Percentiles rank a stretch among this genome's conserved stretches.
Evolutionary conservation across 2,113 vertebrate species (phyloP).

Genomic region (Pica pica): DNA sequence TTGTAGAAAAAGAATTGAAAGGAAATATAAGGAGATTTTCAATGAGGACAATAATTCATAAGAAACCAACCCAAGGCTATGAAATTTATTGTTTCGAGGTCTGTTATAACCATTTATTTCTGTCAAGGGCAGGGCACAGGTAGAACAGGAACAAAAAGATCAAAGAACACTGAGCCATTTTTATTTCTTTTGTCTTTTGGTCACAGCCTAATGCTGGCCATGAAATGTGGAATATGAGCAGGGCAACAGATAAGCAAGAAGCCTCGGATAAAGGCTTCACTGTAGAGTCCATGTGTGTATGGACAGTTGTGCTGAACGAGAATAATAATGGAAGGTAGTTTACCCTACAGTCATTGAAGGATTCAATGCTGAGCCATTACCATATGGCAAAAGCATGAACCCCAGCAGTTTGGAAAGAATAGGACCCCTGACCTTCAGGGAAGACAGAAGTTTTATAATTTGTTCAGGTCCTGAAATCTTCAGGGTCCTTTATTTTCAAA

Average conservation of each 20-base stretch:
- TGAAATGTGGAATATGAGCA: not conserved
- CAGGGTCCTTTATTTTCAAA: not conserved
- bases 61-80: not conserved
- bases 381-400: not conserved
- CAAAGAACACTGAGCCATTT: not conserved
- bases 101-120: not conserved
- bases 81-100: not conserved
- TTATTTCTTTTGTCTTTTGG: not conserved
- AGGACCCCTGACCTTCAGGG: not conserved
- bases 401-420: not conserved
- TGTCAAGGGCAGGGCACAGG: not conserved
- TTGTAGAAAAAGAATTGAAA: not conserved
- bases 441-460: not conserved
- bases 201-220: not conserved
- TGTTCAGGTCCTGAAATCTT: not conserved
- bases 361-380: not conserved
- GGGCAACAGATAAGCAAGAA: not conserved
- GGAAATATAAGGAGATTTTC: not conserved
- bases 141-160: not conserved
- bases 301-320: not conserved
- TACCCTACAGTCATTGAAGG: not conserved
- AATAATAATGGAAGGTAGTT: not conserved
- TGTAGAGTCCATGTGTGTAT: not conserved
- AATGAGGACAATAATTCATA: not conserved
- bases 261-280: accelerated